Evolutionary conservation across 2,888 invertebrate species (phyloP).

Genomic region (Mantis religiosa): DNA sequence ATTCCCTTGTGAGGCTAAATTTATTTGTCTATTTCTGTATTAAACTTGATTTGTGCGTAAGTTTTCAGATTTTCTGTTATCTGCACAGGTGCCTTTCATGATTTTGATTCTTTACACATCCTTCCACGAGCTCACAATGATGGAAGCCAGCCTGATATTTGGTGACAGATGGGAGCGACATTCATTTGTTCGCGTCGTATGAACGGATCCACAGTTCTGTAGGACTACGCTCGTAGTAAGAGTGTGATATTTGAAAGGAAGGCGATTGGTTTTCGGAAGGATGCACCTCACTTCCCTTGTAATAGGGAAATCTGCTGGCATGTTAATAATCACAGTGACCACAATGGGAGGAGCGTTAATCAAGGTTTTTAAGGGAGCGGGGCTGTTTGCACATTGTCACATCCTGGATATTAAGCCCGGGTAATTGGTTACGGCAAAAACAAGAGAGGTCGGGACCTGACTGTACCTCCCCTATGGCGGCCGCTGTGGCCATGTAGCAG

Average conservation of each 20-base stretch:
- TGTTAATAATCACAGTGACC: not conserved
- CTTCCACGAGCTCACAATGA: too few species aligned
- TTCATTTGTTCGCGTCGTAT: not conserved
- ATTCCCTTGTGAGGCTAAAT: too few species aligned
- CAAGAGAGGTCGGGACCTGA: not conserved
- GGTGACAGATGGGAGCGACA: not conserved
- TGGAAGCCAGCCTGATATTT: too few species aligned
- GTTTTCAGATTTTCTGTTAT: too few species aligned
- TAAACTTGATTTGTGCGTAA: too few species aligned
- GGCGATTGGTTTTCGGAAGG: not conserved
- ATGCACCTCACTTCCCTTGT: not conserved
- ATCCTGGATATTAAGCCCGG: not conserved
- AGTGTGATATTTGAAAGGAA: not conserved
- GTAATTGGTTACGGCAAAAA: not conserved
- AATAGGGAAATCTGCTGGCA: not conserved
- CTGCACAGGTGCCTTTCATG: too few species aligned
- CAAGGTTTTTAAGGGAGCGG: not conserved
- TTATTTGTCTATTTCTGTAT: too few species aligned
- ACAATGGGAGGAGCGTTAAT: not conserved
- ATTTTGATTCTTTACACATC: too few species aligned
- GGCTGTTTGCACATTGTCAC: not conserved
- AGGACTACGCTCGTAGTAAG: not conserved
- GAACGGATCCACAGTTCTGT: too few species aligned
- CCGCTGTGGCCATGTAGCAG: not conserved
- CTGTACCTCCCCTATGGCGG: not conserved